phyloP scores from a whole-genome alignment of 2,113 vertebrate species.

The Zapornia atra region DNA sequence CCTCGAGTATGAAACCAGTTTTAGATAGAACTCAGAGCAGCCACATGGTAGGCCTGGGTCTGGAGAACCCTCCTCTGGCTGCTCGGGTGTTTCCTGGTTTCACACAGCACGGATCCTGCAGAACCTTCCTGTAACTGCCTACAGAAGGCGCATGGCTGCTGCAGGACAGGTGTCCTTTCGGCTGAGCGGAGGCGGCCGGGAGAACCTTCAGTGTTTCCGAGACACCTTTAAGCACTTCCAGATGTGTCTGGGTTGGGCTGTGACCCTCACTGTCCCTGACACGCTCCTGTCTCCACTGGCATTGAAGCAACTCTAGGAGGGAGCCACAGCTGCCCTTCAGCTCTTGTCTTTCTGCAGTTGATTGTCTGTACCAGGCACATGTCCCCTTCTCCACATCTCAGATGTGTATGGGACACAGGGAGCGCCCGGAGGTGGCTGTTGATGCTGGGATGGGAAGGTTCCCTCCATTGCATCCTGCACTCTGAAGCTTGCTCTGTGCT shows the following conservation, averaged over 20 bases:
- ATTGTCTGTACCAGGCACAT: no score
- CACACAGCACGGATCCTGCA: background rate
- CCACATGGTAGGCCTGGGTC: background rate
- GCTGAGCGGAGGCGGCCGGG: fast-evolving
- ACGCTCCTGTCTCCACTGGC: background rate
- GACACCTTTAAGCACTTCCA: background rate
- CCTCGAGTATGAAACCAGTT: background rate
- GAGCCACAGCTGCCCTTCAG: no score
- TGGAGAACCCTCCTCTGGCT: background rate
- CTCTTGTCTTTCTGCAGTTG: no score
- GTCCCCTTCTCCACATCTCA: no score
- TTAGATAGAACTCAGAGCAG: background rate
- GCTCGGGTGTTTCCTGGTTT: background rate
- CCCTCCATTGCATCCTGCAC: background rate
- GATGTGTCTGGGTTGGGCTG: background rate
- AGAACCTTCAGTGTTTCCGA: fast-evolving
- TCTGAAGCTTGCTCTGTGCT: background rate
- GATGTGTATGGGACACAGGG: no score
- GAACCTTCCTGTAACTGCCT: background rate
- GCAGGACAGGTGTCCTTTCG: background rate
- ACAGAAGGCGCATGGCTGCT: background rate
- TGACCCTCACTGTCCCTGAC: background rate
- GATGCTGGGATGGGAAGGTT: background rate
- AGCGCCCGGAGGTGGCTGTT: background rate
- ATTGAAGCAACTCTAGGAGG: background rate